These are phyloP conservation scores for Caenorhabditis becei DNA, from an alignment of 2,888 invertebrate species.

Conservation along the genomic window DNA sequence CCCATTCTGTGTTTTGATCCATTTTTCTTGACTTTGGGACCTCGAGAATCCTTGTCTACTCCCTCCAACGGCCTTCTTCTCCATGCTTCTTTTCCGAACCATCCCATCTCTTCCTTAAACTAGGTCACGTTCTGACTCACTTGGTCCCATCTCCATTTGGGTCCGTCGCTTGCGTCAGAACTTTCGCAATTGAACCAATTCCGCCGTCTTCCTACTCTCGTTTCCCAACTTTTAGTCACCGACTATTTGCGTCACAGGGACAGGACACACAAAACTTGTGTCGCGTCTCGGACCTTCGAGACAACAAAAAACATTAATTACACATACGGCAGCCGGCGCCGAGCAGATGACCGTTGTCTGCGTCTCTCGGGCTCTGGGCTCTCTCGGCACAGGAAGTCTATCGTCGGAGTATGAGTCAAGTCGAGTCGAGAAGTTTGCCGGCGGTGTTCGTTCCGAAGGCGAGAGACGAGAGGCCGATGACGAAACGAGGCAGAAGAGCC, in stretches of 20 bases:
- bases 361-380: not conserved
- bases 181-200: slow-evolving; percentile 46
- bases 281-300: too few relatives aligned
- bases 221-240: slow-evolving; percentile 37
- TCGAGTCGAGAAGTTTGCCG: slow-evolving; percentile 1
- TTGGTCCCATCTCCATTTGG: slow-evolving; percentile 10
- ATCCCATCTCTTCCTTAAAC: too few relatives aligned
- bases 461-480: slow-evolving; percentile 19
- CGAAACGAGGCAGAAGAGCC: slow-evolving; percentile 25
- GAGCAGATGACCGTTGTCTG: slow-evolving; percentile 41
- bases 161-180: slow-evolving; percentile 17
- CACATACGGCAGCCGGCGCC: slow-evolving; percentile 10
- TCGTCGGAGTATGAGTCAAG: slow-evolving; percentile 10
- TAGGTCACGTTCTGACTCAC: slow-evolving; percentile 1
- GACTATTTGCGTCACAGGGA: slow-evolving; percentile 41
- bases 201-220: not conserved
- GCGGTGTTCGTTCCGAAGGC: slow-evolving; percentile 9
- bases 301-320: slow-evolving; percentile 50
- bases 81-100: not conserved
- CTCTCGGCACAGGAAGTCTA: not conserved
- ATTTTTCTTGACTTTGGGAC: not conserved
- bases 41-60: too few relatives aligned
- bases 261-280: not conserved
- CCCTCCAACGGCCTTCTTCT: not conserved
- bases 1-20: slow-evolving; percentile 29